phyloP scores from a whole-genome alignment of 2,113 vertebrate genomes.

The Rattus rattus region DNA sequence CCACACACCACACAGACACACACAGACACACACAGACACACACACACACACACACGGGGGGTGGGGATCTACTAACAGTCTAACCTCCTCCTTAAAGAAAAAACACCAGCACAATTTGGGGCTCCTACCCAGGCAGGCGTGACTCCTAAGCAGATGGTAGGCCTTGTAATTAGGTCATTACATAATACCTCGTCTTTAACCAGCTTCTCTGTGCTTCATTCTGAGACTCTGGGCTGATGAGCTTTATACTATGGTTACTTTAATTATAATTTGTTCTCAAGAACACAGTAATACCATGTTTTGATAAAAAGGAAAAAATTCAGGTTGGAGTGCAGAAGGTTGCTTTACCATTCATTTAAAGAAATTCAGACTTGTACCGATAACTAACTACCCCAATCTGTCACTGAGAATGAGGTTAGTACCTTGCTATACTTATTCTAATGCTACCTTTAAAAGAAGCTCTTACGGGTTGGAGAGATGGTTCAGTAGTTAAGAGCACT shows the following conservation, averaged over 20 bases:
- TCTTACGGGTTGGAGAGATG: too few species aligned
- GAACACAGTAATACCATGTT: slow-evolving; percentile 63
- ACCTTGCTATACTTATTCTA: neutral
- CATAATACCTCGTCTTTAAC: slow-evolving; percentile 76
- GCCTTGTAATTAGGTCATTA: slow-evolving; percentile 80
- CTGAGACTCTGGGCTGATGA: slow-evolving; percentile 42
- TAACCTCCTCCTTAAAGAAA: slow-evolving; percentile 51
- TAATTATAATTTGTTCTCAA: slow-evolving; percentile 69
- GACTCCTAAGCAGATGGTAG: slow-evolving; percentile 80
- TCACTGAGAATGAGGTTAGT: neutral
- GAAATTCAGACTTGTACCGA: neutral
- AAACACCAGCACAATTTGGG: slow-evolving; percentile 34
- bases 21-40: neutral
- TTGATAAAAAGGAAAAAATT: slow-evolving; percentile 61
- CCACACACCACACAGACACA: too few species aligned
- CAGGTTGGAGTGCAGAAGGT: neutral
- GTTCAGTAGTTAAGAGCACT: too few species aligned
- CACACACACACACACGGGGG: neutral
- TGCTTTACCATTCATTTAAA: slow-evolving; percentile 46
- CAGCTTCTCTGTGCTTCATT: slow-evolving; percentile 62
- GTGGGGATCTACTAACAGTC: slow-evolving; percentile 29
- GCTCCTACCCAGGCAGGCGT: slow-evolving; percentile 73
- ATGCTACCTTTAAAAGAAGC: neutral
- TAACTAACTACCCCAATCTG: neutral
- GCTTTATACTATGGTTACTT: slow-evolving; percentile 66